These are phyloP conservation scores for Cheirogaleus medius DNA, from an alignment of 2,113 vertebrate species.

Conservation along the genomic window DNA sequence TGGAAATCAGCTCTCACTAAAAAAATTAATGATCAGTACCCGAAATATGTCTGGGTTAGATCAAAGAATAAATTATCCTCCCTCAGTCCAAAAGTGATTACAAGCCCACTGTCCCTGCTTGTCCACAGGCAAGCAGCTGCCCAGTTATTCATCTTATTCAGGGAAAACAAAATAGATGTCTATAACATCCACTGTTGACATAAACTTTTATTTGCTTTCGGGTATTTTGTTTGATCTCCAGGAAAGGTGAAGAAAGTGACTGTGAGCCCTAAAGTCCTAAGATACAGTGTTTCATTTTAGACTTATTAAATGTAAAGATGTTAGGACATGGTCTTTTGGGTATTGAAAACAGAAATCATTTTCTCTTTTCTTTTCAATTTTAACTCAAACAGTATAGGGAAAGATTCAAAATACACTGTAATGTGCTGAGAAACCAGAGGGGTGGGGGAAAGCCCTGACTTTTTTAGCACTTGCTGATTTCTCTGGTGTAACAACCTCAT, in stretches of 20 bases:
- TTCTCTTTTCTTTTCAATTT: background rate
- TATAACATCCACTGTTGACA: background rate
- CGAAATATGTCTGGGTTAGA: background rate
- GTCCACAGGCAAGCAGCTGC: background rate
- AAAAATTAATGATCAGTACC: background rate
- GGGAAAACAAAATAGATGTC: background rate
- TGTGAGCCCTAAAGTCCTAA: background rate
- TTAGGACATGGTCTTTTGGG: background rate
- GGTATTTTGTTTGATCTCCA: background rate
- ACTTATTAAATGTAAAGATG: background rate
- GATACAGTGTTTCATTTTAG: background rate
- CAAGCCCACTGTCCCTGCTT: no score
- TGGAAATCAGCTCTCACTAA: background rate
- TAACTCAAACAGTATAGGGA: background rate
- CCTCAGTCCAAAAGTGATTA: background rate
- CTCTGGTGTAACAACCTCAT: background rate
- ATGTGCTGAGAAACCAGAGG: background rate
- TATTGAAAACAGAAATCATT: background rate
- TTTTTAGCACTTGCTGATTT: background rate
- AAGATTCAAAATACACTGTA: background rate
- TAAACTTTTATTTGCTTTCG: background rate
- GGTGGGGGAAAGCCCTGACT: background rate
- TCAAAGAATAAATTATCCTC: background rate
- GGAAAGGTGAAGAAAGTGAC: background rate
- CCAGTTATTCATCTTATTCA: background rate